Evolutionary conservation across 2,888 invertebrate genomes (phyloP).

Genomic region (Microplitis manilae): DNA sequence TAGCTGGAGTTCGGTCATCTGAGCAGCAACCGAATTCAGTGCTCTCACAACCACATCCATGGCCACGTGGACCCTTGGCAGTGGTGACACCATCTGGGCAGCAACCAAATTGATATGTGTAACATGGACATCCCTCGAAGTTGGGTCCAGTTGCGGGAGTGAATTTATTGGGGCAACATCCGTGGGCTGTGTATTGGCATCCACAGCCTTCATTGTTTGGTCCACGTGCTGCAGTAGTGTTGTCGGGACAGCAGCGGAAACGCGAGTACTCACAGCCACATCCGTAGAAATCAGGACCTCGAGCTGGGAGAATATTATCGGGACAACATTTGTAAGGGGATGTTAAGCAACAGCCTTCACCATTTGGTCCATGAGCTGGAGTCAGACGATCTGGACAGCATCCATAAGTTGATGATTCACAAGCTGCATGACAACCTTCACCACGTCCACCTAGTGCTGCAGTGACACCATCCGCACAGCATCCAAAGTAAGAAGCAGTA

Average conservation of each 20-base stretch:
- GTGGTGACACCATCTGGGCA: constrained; percentile 87
- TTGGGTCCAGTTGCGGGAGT: constrained; percentile 85
- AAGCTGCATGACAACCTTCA: constrained; percentile 83
- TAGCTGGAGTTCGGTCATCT: constrained; percentile 86
- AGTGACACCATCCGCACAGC: constrained; percentile 81
- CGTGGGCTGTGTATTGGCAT: constrained; percentile 81
- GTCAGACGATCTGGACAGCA: constrained; percentile 91
- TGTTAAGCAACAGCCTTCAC: constrained; percentile 87
- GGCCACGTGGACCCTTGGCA: constrained; percentile 82
- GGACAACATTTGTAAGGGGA: constrained; percentile 90
- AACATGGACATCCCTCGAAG: constrained; percentile 87
- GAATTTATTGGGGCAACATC: constrained; percentile 90
- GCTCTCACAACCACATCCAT: constrained; percentile 85
- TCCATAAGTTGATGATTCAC: constrained; percentile 81
- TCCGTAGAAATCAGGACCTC: constrained; percentile 81
- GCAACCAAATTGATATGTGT: constrained; percentile 91
- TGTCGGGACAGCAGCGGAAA: constrained; percentile 91
- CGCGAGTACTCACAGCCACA: constrained; percentile 85
- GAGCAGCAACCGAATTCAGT: constrained; percentile 88
- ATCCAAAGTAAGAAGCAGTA: constrained; percentile 77
- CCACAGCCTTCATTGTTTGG: constrained; percentile 86
- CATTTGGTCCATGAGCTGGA: constrained; percentile 86
- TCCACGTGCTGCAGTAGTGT: constrained; percentile 84
- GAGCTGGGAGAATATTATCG: constrained; percentile 87
- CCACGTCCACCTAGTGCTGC: constrained; percentile 80